These are phyloP conservation scores for Maniola jurtina DNA, from an alignment of 1,140 invertebrate species.

Conservation along the genomic window DNA sequence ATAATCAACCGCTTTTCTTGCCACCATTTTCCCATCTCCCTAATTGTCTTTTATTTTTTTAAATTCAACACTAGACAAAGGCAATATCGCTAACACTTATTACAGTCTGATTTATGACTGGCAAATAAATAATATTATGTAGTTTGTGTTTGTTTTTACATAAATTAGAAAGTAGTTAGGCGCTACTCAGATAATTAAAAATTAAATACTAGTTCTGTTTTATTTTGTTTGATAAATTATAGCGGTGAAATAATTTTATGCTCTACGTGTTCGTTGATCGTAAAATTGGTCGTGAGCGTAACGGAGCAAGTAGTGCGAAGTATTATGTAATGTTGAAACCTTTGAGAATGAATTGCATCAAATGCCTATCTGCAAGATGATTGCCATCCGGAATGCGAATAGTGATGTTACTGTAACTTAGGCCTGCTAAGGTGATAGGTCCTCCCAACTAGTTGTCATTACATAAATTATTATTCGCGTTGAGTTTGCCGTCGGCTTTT, in stretches of 20 bases:
- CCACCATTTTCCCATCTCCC: too few species aligned
- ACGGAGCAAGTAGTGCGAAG: not conserved
- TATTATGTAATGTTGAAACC: not conserved
- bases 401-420: too few species aligned
- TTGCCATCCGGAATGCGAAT: too few species aligned
- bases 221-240: not conserved
- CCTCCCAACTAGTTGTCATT: too few species aligned
- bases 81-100: too few species aligned
- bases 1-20: too few species aligned
- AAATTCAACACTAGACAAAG: too few species aligned
- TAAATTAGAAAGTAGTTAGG: constrained; percentile 5
- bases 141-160: not conserved
- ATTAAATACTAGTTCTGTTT: not conserved
- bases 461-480: too few species aligned
- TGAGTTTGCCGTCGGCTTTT: too few species aligned
- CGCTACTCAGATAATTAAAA: constrained; percentile 3
- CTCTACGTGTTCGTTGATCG: not conserved
- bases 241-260: not conserved
- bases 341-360: not conserved
- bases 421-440: too few species aligned
- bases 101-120: not conserved
- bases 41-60: too few species aligned
- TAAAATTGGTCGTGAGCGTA: not conserved
- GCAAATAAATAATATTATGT: not conserved
- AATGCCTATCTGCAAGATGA: not conserved